phyloP scores from a whole-genome alignment of 2,797 vertebrate genomes.

The Macropus fuliginosus region DNA sequence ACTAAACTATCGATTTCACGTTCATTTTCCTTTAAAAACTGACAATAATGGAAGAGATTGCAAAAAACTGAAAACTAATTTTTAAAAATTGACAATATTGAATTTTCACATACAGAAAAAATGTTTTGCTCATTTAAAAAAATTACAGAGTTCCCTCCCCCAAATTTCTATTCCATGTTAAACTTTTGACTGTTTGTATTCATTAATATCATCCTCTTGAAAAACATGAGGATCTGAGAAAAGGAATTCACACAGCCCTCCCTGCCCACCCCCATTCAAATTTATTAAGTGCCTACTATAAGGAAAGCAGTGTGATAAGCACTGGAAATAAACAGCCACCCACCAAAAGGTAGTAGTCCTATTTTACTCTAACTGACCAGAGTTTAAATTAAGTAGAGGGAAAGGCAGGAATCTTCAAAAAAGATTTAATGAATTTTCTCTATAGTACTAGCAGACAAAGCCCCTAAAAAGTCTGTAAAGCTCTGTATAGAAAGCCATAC shows the following conservation, averaged over 20 bases:
- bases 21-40: not conserved
- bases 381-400: not conserved
- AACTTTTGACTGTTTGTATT: not conserved
- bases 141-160: not conserved
- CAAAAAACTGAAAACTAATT: no score
- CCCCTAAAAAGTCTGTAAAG: not conserved
- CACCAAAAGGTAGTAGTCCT: not conserved
- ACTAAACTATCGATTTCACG: not conserved
- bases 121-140: not conserved
- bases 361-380: conserved; percentile 20
- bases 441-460: not conserved
- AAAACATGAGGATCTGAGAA: not conserved
- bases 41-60: not conserved
- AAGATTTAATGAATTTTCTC: not conserved
- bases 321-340: not conserved
- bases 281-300: not conserved
- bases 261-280: not conserved
- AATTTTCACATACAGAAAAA: not conserved
- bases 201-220: not conserved
- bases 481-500: not conserved
- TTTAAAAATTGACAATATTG: not conserved
- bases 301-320: not conserved
- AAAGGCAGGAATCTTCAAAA: not conserved
- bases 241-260: not conserved
- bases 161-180: not conserved